A percentile compares a stretch with the other conserved stretches of the same genome.
phyloP scores from a whole-genome alignment of 30 jellyfish, hydroid and myxozoan genomes.

The Morbakka virulenta region DNA sequence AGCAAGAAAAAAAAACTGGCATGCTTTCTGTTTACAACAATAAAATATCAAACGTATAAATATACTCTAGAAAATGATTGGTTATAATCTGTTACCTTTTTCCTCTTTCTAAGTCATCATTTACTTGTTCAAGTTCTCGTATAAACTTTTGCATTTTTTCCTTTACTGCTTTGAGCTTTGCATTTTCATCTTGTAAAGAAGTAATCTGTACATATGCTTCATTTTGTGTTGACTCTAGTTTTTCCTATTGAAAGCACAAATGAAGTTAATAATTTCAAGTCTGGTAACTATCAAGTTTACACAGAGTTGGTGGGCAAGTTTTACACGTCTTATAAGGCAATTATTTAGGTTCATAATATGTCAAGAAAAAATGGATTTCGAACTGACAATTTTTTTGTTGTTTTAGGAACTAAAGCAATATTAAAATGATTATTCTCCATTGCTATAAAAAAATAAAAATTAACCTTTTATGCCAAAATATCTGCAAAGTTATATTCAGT shows the following conservation, averaged over 20 bases:
- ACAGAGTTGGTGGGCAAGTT: too few species aligned
- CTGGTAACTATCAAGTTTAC: not conserved
- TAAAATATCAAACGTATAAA: not conserved
- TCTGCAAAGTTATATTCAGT: too few species aligned
- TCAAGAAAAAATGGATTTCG: too few species aligned
- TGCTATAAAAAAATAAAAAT: too few species aligned
- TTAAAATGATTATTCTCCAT: too few species aligned
- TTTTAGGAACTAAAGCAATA: too few species aligned
- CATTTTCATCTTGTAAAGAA: constrained; percentile 90
- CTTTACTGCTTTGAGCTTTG: constrained; percentile 71
- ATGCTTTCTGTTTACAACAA: not conserved
- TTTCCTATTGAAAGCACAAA: constrained; percentile 50
- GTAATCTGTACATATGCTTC: constrained; percentile 91
- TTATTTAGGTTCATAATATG: too few species aligned
- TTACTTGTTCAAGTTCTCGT: constrained; percentile 92
- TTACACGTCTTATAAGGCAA: too few species aligned
- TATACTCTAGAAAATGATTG: too few species aligned
- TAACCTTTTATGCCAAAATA: too few species aligned
- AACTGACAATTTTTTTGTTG: too few species aligned
- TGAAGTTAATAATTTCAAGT: not conserved
- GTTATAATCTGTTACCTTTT: constrained; percentile 59
- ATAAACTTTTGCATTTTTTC: constrained; percentile 93
- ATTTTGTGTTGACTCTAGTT: constrained; percentile 75
- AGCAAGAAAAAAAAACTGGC: too few species aligned
- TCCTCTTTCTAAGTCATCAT: constrained; percentile 95